Percentiles rank a stretch among this genome's conserved stretches.
Conservation (phyloP, 2,113 vertebrate species). For the Pteronura brasiliensis region DNA sequence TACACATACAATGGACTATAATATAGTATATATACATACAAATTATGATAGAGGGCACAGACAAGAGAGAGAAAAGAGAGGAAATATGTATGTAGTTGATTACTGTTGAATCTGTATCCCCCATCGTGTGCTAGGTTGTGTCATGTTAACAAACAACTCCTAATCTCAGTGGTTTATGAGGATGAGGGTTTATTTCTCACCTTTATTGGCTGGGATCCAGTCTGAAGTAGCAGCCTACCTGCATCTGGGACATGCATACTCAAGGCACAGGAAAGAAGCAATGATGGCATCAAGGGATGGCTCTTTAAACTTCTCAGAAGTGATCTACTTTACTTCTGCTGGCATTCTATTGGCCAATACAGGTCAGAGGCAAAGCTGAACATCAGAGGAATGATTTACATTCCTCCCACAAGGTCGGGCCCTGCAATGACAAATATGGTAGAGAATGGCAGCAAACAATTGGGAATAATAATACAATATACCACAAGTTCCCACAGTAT, state of each 20-base stretch:
- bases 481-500: neutral
- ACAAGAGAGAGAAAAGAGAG: neutral
- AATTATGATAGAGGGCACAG: neutral
- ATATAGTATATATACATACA: neutral
- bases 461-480: neutral
- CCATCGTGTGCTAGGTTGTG: neutral
- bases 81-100: neutral
- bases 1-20: neutral
- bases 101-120: neutral
- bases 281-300: too few relatives aligned
- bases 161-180: neutral
- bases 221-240: neutral
- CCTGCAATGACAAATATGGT: neutral
- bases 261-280: neutral
- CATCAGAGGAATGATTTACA: accelerated
- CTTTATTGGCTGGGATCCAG: neutral
- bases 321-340: neutral
- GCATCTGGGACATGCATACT: neutral
- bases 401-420: neutral
- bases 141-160: neutral
- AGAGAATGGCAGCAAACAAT: neutral
- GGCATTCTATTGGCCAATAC: neutral
- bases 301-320: neutral
- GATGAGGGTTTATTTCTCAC: neutral
- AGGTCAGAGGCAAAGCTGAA: neutral